These are phyloP conservation scores for Xestia sexstrigata DNA, from an alignment of 2,888 invertebrate genomes.

Conservation along the genomic window DNA sequence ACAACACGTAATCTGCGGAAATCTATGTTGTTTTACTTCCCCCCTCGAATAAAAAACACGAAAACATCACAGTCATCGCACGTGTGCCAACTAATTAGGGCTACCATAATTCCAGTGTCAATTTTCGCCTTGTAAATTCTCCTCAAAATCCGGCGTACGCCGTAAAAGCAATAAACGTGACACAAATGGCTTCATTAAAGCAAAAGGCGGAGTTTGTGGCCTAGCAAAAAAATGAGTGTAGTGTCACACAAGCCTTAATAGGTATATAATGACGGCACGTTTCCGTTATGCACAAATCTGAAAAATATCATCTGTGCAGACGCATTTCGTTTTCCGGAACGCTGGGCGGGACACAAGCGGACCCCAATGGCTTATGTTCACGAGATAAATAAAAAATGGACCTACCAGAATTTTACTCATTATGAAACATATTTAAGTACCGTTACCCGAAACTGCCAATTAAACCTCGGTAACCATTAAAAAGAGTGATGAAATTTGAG, in stretches of 20 bases:
- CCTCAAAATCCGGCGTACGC: slow-evolving; percentile 86
- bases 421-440: slow-evolving; percentile 61
- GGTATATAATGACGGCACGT: slow-evolving; percentile 87
- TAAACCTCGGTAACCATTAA: slow-evolving; percentile 63
- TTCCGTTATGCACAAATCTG: slow-evolving; percentile 86
- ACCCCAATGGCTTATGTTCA: slow-evolving; percentile 56
- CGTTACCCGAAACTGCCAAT: slow-evolving; percentile 64
- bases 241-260: slow-evolving; percentile 84
- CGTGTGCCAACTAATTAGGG: slow-evolving; percentile 82
- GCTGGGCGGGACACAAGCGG: slow-evolving; percentile 70
- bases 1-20: slow-evolving; percentile 52
- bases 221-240: slow-evolving; percentile 86
- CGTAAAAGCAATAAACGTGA: slow-evolving; percentile 90
- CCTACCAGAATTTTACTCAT: slow-evolving; percentile 58
- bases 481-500: slow-evolving; percentile 65
- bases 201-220: slow-evolving; percentile 82
- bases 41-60: slow-evolving; percentile 46
- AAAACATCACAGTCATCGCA: slow-evolving; percentile 68
- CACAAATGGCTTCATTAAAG: slow-evolving; percentile 89
- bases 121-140: slow-evolving; percentile 88
- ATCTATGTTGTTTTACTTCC: slow-evolving; percentile 52
- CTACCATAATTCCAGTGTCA: slow-evolving; percentile 84
- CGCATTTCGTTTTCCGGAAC: slow-evolving; percentile 80
- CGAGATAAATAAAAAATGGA: slow-evolving; percentile 62
- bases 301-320: slow-evolving; percentile 80